phyloP scores from a whole-genome alignment of 2,888 invertebrate genomes.

The Chymomyza fuscimana region DNA sequence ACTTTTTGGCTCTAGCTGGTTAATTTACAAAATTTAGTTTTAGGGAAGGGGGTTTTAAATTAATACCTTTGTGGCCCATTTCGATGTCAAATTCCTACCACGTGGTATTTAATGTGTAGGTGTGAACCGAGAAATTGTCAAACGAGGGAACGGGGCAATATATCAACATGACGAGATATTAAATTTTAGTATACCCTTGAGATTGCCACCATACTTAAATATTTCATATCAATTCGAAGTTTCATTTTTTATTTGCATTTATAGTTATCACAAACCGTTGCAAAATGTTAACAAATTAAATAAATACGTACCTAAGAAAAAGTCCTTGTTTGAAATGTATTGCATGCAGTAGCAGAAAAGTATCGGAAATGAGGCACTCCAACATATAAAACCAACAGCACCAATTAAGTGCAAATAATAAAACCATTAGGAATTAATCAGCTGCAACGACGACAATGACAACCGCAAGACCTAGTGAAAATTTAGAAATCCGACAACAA shows the following conservation, averaged over 20 bases:
- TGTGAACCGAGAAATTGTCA: too few species aligned
- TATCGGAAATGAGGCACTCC: background rate
- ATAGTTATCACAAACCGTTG: background rate
- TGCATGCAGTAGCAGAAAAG: background rate
- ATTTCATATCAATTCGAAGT: background rate
- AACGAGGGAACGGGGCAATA: too few species aligned
- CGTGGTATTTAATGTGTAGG: too few species aligned
- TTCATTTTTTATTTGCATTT: background rate
- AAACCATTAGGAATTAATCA: background rate
- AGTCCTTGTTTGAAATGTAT: background rate
- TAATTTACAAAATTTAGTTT: too few species aligned
- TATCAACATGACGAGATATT: too few species aligned
- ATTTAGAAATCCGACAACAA: conserved; percentile 14
- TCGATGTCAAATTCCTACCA: too few species aligned
- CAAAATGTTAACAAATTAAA: background rate
- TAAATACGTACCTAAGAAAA: background rate
- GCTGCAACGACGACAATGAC: conserved; percentile 3
- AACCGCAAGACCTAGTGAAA: conserved; percentile 3
- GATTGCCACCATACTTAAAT: too few species aligned
- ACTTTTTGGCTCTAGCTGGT: too few species aligned
- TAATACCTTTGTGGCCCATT: too few species aligned
- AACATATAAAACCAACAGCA: background rate
- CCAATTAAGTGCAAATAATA: background rate
- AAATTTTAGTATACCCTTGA: too few species aligned
- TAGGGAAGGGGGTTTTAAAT: too few species aligned